Percentiles rank a stretch among this genome's conserved stretches.
Conservation (phyloP, 2,113 vertebrate genomes). For the Apus apus region DNA sequence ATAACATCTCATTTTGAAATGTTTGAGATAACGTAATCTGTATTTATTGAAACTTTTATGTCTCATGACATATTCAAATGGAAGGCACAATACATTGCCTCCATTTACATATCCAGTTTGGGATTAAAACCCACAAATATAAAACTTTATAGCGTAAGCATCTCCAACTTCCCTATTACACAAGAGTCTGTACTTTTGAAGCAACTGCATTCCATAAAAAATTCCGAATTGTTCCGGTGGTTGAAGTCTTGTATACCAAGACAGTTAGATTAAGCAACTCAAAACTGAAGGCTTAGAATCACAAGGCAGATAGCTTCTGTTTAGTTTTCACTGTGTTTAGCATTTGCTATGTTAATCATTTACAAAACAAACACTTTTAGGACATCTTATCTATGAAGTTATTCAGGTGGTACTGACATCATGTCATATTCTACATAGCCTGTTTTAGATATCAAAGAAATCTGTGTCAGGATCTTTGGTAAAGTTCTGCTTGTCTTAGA, state of each 20-base stretch:
- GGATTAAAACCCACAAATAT: not conserved
- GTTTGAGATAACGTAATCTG: not conserved
- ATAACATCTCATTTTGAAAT: not conserved
- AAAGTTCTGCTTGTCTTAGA: constrained; percentile 2
- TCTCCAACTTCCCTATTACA: not conserved
- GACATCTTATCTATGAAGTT: not conserved
- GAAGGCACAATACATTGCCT: not conserved
- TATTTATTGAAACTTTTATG: not conserved
- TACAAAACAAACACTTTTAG: not conserved
- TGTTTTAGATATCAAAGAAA: not conserved
- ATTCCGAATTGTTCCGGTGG: not conserved
- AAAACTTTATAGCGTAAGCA: not conserved
- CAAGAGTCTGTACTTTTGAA: not conserved
- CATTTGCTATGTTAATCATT: constrained; percentile 1
- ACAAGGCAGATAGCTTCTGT: not conserved
- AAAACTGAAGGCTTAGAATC: not conserved
- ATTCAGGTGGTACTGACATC: not conserved
- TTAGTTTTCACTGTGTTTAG: constrained; percentile 2
- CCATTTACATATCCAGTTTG: not conserved
- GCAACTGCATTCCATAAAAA: not conserved
- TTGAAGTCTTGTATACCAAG: not conserved
- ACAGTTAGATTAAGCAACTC: not conserved
- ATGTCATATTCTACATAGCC: not conserved
- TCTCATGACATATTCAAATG: not conserved
- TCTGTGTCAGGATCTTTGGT: not conserved